Conservation (phyloP, 2,113 vertebrate species). For the Melierax canorus region DNA sequence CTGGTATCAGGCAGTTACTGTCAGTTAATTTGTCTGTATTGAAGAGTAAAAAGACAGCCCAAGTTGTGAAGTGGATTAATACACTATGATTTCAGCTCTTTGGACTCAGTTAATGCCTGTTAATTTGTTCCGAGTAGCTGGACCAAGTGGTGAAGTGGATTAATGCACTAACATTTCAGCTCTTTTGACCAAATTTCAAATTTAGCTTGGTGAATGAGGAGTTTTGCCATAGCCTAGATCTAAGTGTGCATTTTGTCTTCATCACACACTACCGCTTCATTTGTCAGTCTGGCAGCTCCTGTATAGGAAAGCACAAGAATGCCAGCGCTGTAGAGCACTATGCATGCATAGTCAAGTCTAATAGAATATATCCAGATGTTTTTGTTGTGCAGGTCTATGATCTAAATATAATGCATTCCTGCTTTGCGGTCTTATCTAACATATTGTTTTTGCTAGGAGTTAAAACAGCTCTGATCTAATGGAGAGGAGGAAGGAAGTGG, state of each 20-base stretch:
- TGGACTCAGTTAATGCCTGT: neutral
- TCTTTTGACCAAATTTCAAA: neutral
- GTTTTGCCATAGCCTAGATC: neutral
- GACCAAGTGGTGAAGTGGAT: conserved; percentile 29
- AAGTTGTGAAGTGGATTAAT: conserved; percentile 37
- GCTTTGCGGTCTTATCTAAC: neutral
- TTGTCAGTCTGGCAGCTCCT: conserved; percentile 55
- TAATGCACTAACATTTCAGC: conserved; percentile 11
- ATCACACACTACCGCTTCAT: conserved; percentile 41
- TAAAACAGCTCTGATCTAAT: neutral
- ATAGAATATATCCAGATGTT: neutral
- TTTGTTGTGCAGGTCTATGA: neutral
- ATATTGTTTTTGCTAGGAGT: neutral
- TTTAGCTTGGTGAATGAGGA: neutral
- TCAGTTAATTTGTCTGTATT: conserved; percentile 12
- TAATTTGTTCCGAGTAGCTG: conserved; percentile 26
- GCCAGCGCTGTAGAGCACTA: neutral
- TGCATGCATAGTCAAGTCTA: neutral
- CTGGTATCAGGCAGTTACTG: neutral
- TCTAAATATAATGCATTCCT: neutral
- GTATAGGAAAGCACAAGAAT: neutral
- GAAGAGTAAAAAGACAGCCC: neutral
- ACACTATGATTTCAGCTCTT: neutral
- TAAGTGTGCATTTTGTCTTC: conserved; percentile 64
- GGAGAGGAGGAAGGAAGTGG: neutral